A percentile compares a stretch with the other conserved stretches of the same genome.
Conservation (phyloP, 2,888 invertebrate species). For the Apodemia hepburni region DNA sequence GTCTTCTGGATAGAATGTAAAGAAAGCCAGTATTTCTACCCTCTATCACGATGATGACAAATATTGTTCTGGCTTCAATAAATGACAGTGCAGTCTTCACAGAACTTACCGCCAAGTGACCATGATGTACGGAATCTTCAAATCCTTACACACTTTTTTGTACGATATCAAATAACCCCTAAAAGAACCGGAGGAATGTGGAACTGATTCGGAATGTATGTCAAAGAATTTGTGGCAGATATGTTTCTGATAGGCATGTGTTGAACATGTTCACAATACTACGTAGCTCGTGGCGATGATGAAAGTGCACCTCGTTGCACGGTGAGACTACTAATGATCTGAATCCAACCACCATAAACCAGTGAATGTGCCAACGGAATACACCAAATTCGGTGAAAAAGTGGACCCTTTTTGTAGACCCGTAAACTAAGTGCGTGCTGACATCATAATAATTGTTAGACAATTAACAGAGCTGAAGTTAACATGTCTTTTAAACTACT, state of each 20-base stretch:
- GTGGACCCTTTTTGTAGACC: not conserved
- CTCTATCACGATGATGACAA: too few relatives aligned
- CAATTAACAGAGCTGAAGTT: constrained; percentile 32
- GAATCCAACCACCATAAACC: constrained; percentile 6
- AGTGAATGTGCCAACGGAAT: constrained; percentile 9
- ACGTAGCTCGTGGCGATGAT: not conserved
- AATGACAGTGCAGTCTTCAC: too few relatives aligned
- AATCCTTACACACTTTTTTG: not conserved
- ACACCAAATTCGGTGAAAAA: constrained; percentile 13
- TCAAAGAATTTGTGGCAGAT: not conserved
- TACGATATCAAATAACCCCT: not conserved
- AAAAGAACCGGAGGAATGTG: not conserved
- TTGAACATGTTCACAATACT: constrained; percentile 1
- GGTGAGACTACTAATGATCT: constrained; percentile 11
- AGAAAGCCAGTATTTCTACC: too few relatives aligned
- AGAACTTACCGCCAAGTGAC: too few relatives aligned
- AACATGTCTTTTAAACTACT: not conserved
- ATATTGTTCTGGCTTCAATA: too few relatives aligned
- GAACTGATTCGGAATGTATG: not conserved
- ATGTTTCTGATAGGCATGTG: not conserved
- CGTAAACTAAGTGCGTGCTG: constrained; percentile 8
- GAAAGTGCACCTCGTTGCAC: constrained; percentile 2
- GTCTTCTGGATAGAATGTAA: too few relatives aligned
- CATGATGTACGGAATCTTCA: too few relatives aligned
- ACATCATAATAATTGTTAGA: constrained; percentile 22